phyloP scores from a whole-genome alignment of 2,888 invertebrate species.

The Drosophila nigricruria region DNA sequence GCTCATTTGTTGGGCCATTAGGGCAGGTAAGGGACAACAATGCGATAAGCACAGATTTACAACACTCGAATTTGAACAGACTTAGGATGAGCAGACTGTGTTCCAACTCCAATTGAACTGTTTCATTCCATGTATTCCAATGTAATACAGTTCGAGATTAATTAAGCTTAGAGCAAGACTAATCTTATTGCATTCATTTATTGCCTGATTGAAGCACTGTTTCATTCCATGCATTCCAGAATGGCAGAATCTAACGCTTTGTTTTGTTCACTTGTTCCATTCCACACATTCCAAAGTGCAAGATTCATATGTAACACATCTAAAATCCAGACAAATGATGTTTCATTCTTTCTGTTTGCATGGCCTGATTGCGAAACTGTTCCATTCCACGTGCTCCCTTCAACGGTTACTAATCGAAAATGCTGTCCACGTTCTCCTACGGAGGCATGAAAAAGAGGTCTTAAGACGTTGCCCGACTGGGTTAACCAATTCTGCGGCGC shows the following conservation, averaged over 20 bases:
- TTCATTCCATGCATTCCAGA: neutral
- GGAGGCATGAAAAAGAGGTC: slow-evolving; percentile 5
- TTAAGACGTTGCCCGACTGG: slow-evolving; percentile 31
- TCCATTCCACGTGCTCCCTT: slow-evolving; percentile 16
- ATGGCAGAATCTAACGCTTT: neutral
- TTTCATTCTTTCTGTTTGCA: neutral
- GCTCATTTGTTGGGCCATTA: slow-evolving; percentile 32
- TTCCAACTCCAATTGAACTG: neutral
- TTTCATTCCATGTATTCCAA: neutral
- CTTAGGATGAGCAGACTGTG: neutral
- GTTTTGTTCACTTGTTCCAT: neutral
- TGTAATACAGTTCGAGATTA: neutral
- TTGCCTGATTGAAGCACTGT: neutral
- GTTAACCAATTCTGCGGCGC: slow-evolving; percentile 22
- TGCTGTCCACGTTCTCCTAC: slow-evolving; percentile 69
- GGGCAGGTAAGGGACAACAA: slow-evolving; percentile 28
- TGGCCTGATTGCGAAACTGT: slow-evolving; percentile 5
- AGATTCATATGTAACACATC: neutral
- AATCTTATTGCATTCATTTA: neutral
- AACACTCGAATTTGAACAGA: neutral
- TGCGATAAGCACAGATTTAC: slow-evolving; percentile 11
- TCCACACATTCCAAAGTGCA: neutral
- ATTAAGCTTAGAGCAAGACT: neutral
- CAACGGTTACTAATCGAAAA: slow-evolving; percentile 54
- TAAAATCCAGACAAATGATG: neutral